A percentile compares a stretch with the other conserved stretches of the same genome.
Evolutionary conservation across 2,113 vertebrate genomes (phyloP).

Genomic region (Speoplatyrhinus poulsoni): DNA sequence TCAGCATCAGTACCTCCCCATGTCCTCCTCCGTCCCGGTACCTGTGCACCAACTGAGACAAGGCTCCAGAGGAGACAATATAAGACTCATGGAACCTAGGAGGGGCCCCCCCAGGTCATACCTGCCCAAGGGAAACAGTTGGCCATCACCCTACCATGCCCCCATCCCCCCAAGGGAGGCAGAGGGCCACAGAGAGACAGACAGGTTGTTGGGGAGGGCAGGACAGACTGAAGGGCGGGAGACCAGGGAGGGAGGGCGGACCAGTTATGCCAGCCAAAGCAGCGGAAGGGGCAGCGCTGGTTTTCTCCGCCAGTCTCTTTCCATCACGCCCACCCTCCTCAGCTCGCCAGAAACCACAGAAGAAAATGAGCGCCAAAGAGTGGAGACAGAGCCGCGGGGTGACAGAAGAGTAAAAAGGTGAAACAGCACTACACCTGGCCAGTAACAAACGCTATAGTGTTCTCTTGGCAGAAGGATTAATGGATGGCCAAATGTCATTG

Average conservation of each 20-base stretch:
- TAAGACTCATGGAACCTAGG: slow-evolving; percentile 57
- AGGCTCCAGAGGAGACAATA: slow-evolving; percentile 52
- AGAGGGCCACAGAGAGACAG: slow-evolving; percentile 54
- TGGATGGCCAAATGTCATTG: slow-evolving; percentile 41
- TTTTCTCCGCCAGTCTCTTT: slow-evolving; percentile 74
- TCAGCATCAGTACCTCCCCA: slow-evolving; percentile 68
- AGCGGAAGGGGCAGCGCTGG: slow-evolving; percentile 78
- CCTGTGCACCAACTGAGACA: slow-evolving; percentile 58
- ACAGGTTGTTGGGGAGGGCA: slow-evolving; percentile 52
- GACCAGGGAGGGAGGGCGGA: slow-evolving; percentile 63
- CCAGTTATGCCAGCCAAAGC: slow-evolving; percentile 81
- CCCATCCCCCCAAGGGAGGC: slow-evolving; percentile 57
- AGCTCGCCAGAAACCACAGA: slow-evolving; percentile 81
- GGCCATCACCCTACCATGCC: slow-evolving; percentile 73
- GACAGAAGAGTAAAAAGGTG: slow-evolving; percentile 76
- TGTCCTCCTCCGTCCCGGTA: slow-evolving; percentile 48
- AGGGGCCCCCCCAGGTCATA: slow-evolving; percentile 64
- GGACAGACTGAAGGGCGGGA: slow-evolving; percentile 59
- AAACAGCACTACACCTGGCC: slow-evolving; percentile 53
- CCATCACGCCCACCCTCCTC: slow-evolving; percentile 77
- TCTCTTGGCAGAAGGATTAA: slow-evolving; percentile 33
- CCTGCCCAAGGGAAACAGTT: slow-evolving; percentile 77
- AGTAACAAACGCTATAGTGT: slow-evolving; percentile 34
- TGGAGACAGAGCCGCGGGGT: slow-evolving; percentile 54
- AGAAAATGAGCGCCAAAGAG: slow-evolving; percentile 66